phyloP scores from a whole-genome alignment of 1,140 invertebrate species.

The Drosophila athabasca region DNA sequence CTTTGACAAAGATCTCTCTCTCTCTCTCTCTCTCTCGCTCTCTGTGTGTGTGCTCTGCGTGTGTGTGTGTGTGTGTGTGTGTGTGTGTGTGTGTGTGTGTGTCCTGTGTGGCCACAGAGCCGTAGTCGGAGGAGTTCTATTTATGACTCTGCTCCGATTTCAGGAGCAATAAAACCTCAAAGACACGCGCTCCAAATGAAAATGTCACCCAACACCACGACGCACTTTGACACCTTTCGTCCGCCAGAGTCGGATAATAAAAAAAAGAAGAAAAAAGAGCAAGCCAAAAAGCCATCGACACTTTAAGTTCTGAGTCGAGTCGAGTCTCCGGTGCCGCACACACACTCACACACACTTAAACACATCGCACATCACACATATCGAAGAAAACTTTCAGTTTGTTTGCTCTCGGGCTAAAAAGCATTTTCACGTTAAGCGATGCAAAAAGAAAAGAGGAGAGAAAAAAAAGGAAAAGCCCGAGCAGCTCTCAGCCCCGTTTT shows the following conservation, averaged over 20 bases:
- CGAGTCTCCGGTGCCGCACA: background rate
- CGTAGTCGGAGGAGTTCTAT: slow-evolving; percentile 21
- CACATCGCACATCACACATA: slow-evolving; percentile 2
- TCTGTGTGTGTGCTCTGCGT: background rate
- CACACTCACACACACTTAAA: slow-evolving; percentile 1
- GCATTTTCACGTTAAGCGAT: slow-evolving; percentile 35
- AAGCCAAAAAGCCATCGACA: slow-evolving; percentile 16
- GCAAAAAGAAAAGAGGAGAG: background rate
- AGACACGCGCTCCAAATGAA: slow-evolving; percentile 53
- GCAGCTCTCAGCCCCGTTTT: slow-evolving; percentile 29
- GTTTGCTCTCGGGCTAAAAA: slow-evolving; percentile 35
- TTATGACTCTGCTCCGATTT: slow-evolving; percentile 64
- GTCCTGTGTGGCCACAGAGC: slow-evolving; percentile 27
- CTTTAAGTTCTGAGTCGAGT: slow-evolving; percentile 8
- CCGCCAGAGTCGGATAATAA: background rate
- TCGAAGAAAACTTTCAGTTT: slow-evolving; percentile 37
- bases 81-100: slow-evolving; percentile 2
- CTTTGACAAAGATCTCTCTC: slow-evolving; percentile 70
- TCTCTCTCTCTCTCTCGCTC: too few species aligned
- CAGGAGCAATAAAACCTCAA: slow-evolving; percentile 59
- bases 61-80: slow-evolving; percentile 2
- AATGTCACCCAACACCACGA: slow-evolving; percentile 42
- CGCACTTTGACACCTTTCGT: slow-evolving; percentile 54
- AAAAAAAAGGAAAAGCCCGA: slow-evolving; percentile 1
- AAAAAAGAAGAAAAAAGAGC: background rate